Evolutionary conservation across 2,113 vertebrate genomes (phyloP).

Genomic region (Panurus biarmicus): DNA sequence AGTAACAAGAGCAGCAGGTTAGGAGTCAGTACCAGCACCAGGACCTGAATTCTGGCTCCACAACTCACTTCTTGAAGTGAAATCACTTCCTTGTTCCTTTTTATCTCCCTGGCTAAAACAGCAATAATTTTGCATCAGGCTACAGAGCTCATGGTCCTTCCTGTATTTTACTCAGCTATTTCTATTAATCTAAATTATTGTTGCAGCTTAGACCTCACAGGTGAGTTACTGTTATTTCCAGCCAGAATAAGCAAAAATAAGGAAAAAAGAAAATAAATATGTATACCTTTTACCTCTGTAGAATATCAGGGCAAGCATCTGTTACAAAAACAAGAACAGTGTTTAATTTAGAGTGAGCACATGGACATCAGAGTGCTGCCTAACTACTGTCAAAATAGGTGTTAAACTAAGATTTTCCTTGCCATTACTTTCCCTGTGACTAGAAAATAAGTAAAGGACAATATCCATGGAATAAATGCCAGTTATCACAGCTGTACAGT

Average conservation of each 20-base stretch:
- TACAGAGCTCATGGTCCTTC: background rate
- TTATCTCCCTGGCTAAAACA: background rate
- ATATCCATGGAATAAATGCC: background rate
- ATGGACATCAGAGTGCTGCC: background rate
- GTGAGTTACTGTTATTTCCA: background rate
- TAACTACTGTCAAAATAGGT: conserved; percentile 21
- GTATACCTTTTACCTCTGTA: background rate
- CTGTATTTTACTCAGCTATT: background rate
- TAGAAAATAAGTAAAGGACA: conserved; percentile 1
- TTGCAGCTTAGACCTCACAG: background rate
- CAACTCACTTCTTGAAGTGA: background rate
- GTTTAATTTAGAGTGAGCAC: background rate
- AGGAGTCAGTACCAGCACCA: background rate
- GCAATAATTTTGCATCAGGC: background rate
- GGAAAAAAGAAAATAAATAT: background rate
- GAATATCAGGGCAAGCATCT: background rate
- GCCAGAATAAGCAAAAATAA: conserved; percentile 22
- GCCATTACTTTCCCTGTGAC: background rate
- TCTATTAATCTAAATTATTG: background rate
- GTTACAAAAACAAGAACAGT: background rate
- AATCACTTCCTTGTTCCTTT: background rate
- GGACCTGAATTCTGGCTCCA: background rate
- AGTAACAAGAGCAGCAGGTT: background rate
- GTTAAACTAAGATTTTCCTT: background rate
- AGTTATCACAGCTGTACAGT: background rate